Conservation (phyloP, 1,140 invertebrate genomes). For the Eufriesea mexicana region DNA sequence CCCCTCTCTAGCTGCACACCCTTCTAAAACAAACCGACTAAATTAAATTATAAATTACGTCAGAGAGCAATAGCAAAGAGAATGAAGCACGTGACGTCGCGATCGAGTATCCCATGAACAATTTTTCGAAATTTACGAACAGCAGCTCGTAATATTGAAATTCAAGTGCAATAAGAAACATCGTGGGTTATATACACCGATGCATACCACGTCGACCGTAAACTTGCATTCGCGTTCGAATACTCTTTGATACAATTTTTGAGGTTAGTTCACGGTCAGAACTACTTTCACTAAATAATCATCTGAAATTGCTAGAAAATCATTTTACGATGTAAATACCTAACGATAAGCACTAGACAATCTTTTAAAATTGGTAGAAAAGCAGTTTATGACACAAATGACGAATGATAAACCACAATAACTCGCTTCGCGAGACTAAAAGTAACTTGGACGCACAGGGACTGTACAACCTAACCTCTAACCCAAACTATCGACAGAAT, state of each 20-base stretch:
- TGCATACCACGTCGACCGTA: conserved; percentile 37
- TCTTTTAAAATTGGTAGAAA: too few relatives aligned
- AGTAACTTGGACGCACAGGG: not conserved
- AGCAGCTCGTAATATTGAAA: conserved; percentile 6
- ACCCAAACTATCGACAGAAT: too few relatives aligned
- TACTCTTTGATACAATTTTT: conserved; percentile 64
- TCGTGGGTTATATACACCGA: not conserved
- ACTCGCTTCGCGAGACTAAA: too few relatives aligned
- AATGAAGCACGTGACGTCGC: conserved; percentile 43
- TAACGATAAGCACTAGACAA: too few relatives aligned
- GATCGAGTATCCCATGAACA: conserved; percentile 19
- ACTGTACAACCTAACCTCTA: too few relatives aligned
- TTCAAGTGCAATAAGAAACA: conserved; percentile 4
- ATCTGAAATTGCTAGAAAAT: conserved; percentile 34
- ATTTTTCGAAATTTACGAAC: conserved; percentile 9
- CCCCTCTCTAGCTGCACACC: conserved; percentile 24
- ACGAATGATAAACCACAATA: not conserved
- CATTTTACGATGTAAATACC: not conserved
- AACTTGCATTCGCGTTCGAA: conserved; percentile 75
- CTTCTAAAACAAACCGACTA: conserved; percentile 31
- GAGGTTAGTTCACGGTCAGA: conserved; percentile 46
- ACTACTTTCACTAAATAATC: conserved; percentile 14
- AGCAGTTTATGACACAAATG: too few relatives aligned
- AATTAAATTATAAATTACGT: conserved; percentile 48
- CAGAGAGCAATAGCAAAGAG: conserved; percentile 29